phyloP scores from a whole-genome alignment of 2,888 invertebrate genomes.

The Hedya salicella region DNA sequence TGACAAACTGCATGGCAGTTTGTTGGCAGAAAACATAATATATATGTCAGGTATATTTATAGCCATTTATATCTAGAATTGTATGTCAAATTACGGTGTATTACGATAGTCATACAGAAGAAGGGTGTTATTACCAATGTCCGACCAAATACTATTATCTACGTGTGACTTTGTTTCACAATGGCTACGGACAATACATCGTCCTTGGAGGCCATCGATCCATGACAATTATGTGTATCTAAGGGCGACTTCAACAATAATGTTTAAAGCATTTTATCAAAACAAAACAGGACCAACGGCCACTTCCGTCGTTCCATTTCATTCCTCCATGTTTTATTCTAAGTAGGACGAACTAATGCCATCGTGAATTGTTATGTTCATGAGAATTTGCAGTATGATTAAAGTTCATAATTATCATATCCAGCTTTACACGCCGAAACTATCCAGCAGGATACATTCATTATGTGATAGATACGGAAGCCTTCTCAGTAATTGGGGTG shows the following conservation, averaged over 20 bases:
- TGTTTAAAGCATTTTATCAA: slow-evolving; percentile 20
- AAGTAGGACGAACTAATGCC: not conserved
- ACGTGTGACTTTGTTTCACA: slow-evolving; percentile 23
- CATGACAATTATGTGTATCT: slow-evolving; percentile 47
- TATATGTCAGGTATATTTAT: slow-evolving; percentile 4
- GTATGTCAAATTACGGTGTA: slow-evolving; percentile 5
- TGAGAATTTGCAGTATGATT: not conserved
- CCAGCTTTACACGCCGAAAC: not conserved
- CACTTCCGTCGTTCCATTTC: slow-evolving; percentile 4
- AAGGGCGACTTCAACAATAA: slow-evolving; percentile 29
- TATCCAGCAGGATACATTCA: not conserved
- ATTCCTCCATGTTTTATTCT: not conserved
- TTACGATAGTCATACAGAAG: slow-evolving; percentile 28
- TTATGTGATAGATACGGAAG: not conserved
- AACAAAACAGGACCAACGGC: slow-evolving; percentile 2
- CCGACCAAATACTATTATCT: slow-evolving; percentile 45
- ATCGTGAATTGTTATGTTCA: not conserved
- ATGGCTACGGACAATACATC: slow-evolving; percentile 34
- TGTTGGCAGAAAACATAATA: too few relatives aligned
- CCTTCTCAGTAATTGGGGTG: not conserved
- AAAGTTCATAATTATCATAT: not conserved
- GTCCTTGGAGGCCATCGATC: slow-evolving; percentile 53
- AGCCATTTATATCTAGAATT: slow-evolving; percentile 6
- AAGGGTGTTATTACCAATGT: slow-evolving; percentile 30
- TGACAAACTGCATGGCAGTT: too few relatives aligned